A percentile compares a stretch with the other conserved stretches of the same genome.
These are phyloP conservation scores for Ictidomys tridecemlineatus DNA, from an alignment of 2,113 vertebrate species.

Conservation along the genomic window DNA sequence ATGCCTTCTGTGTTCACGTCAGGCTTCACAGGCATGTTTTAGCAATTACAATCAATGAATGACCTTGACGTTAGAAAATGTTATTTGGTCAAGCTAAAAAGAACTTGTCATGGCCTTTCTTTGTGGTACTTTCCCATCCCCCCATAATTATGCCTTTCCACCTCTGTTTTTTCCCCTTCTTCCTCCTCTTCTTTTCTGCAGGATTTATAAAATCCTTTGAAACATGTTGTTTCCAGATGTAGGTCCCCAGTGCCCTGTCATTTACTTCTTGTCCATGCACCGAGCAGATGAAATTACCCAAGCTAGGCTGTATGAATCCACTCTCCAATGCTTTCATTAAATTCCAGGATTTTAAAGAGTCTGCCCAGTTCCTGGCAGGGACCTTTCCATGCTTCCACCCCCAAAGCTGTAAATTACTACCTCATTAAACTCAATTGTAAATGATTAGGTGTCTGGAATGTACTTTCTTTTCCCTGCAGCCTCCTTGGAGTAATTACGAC, in stretches of 20 bases:
- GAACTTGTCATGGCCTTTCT: conserved; percentile 5
- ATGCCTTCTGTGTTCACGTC: conserved; percentile 37
- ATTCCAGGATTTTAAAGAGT: conserved; percentile 78
- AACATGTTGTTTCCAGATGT: conserved; percentile 88
- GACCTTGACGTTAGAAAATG: conserved; percentile 41
- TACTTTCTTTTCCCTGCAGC: conserved; percentile 77
- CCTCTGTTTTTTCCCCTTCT: neutral
- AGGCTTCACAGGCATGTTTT: conserved; percentile 34
- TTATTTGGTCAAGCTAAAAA: conserved; percentile 66
- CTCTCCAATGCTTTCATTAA: conserved; percentile 79
- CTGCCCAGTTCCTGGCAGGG: conserved; percentile 69
- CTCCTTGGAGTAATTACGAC: conserved; percentile 72
- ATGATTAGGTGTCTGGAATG: conserved; percentile 81
- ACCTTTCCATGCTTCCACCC: conserved; percentile 67
- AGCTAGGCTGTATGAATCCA: conserved; percentile 23
- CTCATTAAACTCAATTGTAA: conserved; percentile 81
- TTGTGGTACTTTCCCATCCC: conserved; percentile 5
- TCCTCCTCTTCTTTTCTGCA: conserved; percentile 58
- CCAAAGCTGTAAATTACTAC: conserved; percentile 79
- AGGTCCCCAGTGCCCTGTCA: conserved; percentile 81
- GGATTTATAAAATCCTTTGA: conserved; percentile 86
- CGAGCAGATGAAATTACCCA: conserved; percentile 82
- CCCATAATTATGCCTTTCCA: conserved; percentile 28
- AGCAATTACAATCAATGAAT: conserved; percentile 57
- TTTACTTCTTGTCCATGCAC: conserved; percentile 81